These are phyloP conservation scores for Xestobium rufovillosum DNA, from an alignment of 2,888 invertebrate species.

Conservation along the genomic window DNA sequence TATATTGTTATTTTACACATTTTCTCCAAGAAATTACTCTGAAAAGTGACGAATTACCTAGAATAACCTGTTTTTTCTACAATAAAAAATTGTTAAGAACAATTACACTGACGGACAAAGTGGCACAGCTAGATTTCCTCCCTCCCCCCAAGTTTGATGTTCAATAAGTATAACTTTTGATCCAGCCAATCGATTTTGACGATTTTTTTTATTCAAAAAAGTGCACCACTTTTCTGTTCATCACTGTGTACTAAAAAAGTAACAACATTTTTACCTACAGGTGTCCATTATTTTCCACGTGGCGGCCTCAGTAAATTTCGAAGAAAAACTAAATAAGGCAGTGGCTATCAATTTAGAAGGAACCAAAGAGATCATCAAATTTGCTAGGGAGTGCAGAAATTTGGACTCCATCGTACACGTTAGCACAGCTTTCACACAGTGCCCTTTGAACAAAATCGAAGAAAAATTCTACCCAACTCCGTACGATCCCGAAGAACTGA, in stretches of 20 bases:
- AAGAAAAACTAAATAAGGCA: constrained; percentile 66
- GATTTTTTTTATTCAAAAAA: too few relatives aligned
- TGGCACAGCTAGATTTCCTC: neutral
- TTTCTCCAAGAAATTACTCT: too few relatives aligned
- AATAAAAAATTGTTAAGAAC: too few relatives aligned
- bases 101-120: too few relatives aligned
- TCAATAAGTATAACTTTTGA: too few relatives aligned
- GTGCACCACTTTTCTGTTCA: neutral
- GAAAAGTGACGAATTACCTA: too few relatives aligned
- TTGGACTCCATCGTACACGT: constrained; percentile 53
- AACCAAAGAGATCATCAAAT: constrained; percentile 55
- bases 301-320: constrained; percentile 57
- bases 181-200: too few relatives aligned
- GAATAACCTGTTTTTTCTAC: too few relatives aligned
- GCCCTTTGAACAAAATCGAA: constrained; percentile 40
- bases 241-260: neutral
- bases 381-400: constrained; percentile 58
- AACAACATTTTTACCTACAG: neutral
- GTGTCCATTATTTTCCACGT: constrained; percentile 49
- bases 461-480: constrained; percentile 51
- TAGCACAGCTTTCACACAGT: constrained; percentile 54
- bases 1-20: too few relatives aligned
- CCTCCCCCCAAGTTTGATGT: too few relatives aligned
- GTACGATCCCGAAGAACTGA: constrained; percentile 46
- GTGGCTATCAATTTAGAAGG: constrained; percentile 67